Base-by-base conservation (phyloP, 2,113 vertebrate species). In the Hiodon alosoides region DNA sequence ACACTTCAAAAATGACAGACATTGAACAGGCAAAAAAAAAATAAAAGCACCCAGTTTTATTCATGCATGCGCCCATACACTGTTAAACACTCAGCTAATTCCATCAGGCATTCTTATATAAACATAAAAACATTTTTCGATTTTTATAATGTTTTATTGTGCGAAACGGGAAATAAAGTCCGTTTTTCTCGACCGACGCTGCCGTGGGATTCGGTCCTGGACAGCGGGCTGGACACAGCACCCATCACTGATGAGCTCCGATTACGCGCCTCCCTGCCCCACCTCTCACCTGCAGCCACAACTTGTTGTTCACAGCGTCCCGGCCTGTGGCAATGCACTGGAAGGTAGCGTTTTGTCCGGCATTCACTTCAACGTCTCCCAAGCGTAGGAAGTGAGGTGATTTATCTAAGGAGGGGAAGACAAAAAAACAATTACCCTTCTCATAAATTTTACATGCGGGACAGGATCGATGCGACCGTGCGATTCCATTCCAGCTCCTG, bases 281-380 rank as follows among this genome's bases (percentile, higher is more conserved):
- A 4, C n/a, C 16, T 13, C 88, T 86, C 91, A 98, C 97, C 97
- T 99, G 97, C 13, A 99, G 92, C 97, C 96, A 98, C 72, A 99
- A 87, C 78, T 98, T 98, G 86, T 96, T 98, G 85, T 92, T 96
- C 2, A 95, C 91, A 2, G 95, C 94, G 6, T 98, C 97, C 76
- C 96, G 90, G 77, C 96, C 94, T 0, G 97, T 99, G 69, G 97
- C 96, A 65, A 99, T 99, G 70, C 97, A 99, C 83, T 99, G 97
- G 87, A 99, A 99, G 0, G 97, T 98, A 78, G 97, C 97, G 59
- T 99, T 99, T 85, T 99, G 97, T 60, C 97, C 97, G 8, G 97
- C 96, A n/a, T 99, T 99, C 80, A 99, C 97, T 92, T 99, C 97
- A 71, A 99, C 97, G 7, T 99, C 96, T 31, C 97, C 97, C 62